Percentiles rank a stretch among this genome's conserved stretches.
These are phyloP conservation scores for Premnoplex brunnescens DNA, from an alignment of 2,797 vertebrate species.

Conservation along the genomic window DNA sequence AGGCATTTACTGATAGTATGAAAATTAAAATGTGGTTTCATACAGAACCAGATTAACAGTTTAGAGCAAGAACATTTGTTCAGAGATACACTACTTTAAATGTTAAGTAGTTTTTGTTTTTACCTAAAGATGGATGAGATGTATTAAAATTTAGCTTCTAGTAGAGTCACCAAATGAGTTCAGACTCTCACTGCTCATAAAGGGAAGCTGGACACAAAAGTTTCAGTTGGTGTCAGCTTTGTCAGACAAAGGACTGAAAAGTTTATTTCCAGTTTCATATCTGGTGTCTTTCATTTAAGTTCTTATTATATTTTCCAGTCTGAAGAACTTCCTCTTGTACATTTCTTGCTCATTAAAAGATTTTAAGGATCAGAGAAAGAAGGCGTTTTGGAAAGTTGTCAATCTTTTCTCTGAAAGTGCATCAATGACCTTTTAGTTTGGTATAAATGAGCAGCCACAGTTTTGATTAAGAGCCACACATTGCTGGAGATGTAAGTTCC, in stretches of 20 bases:
- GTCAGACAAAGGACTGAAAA: not conserved
- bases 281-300: slow-evolving; percentile 11
- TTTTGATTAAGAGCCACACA: slow-evolving; percentile 64
- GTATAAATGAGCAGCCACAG: slow-evolving; percentile 59
- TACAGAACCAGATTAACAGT: not conserved
- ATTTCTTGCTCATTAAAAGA: slow-evolving; percentile 60
- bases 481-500: slow-evolving; percentile 34
- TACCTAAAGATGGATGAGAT: not conserved
- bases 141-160: not conserved
- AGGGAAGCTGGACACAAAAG: not conserved
- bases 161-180: not conserved
- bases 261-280: slow-evolving; percentile 18
- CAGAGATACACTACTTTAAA: not conserved
- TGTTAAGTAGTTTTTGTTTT: not conserved
- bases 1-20: not conserved
- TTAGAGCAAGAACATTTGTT: not conserved
- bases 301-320: slow-evolving; percentile 11
- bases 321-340: slow-evolving; percentile 34
- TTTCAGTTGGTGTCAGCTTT: not conserved
- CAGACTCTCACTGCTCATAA: not conserved
- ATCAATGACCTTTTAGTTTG: slow-evolving; percentile 71
- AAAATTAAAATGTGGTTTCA: not conserved
- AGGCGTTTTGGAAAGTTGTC: slow-evolving; percentile 50
- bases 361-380: slow-evolving; percentile 43
- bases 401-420: slow-evolving; percentile 45